phyloP scores from a whole-genome alignment of 2,888 invertebrate genomes.

The Drosophila setosimentum region DNA sequence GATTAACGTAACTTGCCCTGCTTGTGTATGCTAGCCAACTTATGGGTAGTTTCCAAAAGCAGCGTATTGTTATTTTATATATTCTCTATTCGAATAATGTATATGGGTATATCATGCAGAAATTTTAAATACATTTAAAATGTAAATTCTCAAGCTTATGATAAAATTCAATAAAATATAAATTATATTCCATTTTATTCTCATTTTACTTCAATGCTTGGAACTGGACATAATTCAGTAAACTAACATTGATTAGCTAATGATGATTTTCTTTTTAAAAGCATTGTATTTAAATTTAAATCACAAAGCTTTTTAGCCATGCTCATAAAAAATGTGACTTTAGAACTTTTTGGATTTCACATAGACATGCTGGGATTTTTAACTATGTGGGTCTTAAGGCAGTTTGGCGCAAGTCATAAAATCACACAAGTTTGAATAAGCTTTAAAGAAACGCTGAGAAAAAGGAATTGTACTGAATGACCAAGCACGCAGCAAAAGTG shows the following conservation, averaged over 20 bases:
- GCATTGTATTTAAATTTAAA: neutral
- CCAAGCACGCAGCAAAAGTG: slow-evolving; percentile 18
- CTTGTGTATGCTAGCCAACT: slow-evolving; percentile 6
- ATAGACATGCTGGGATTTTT: neutral
- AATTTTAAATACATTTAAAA: neutral
- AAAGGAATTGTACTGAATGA: slow-evolving; percentile 19
- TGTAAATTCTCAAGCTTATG: neutral
- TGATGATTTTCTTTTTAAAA: slow-evolving; percentile 1
- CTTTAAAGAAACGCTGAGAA: slow-evolving; percentile 25
- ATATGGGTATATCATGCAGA: neutral
- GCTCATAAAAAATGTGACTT: neutral
- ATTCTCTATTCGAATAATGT: neutral
- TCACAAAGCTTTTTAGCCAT: neutral
- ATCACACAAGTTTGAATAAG: neutral
- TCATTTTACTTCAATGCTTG: neutral
- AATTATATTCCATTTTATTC: neutral
- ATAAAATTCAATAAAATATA: neutral
- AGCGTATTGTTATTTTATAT: slow-evolving; percentile 26
- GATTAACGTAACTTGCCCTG: slow-evolving; percentile 61
- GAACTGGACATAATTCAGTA: neutral
- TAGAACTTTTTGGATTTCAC: neutral
- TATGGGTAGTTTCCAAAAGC: slow-evolving; percentile 14
- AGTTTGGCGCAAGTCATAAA: neutral
- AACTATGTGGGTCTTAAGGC: neutral
- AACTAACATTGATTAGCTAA: neutral